Evolutionary conservation across 2,113 vertebrate genomes (phyloP).

Genomic region (Ictidomys tridecemlineatus): DNA sequence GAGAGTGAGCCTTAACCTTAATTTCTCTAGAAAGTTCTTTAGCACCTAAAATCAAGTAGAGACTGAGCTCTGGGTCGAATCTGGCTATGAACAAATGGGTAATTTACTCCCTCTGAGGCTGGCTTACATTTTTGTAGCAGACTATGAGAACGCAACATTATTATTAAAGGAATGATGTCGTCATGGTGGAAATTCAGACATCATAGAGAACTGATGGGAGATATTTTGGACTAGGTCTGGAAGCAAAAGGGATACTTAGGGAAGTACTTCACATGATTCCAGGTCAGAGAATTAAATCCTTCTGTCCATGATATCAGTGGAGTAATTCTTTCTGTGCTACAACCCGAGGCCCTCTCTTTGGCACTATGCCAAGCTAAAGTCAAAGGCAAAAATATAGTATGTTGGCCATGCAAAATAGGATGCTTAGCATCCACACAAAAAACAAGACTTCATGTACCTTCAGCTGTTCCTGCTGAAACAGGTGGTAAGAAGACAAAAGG

Average conservation of each 20-base stretch:
- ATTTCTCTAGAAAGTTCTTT: slow-evolving; percentile 47
- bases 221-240: not conserved
- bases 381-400: not conserved
- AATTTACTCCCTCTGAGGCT: not conserved
- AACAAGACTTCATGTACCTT: not conserved
- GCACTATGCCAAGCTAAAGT: not conserved
- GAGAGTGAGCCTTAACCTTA: not conserved
- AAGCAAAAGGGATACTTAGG: not conserved
- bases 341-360: not conserved
- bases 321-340: not conserved
- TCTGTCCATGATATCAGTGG: not conserved
- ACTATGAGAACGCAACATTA: not conserved
- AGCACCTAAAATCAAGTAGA: not conserved
- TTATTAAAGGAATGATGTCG: not conserved
- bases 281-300: not conserved
- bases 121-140: not conserved
- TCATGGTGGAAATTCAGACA: not conserved
- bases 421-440: not conserved
- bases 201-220: not conserved
- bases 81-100: not conserved
- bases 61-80: not conserved
- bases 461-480: not conserved
- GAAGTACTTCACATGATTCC: not conserved
- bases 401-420: not conserved
- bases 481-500: not conserved